Evolutionary conservation across 2,113 vertebrate genomes (phyloP), one percentile per base, ranked within the genome.

Genomic region (Rattus rattus): DNA sequence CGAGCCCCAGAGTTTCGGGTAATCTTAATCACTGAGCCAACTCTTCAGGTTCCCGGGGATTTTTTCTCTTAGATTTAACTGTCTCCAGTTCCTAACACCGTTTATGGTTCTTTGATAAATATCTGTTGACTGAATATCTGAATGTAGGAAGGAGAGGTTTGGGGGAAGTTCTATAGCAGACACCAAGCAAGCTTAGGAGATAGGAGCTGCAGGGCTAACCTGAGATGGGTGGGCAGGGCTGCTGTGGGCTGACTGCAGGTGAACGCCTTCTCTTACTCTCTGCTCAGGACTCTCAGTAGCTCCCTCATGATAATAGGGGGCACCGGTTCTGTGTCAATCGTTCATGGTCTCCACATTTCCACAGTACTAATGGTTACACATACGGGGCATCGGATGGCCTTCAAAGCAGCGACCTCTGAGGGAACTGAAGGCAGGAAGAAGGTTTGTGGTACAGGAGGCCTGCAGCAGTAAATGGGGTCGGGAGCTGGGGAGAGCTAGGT

Each of bases 241-340:
- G 20, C 36, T 36, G 33, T 19, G n/a, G 20, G 76, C 36, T 36
- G 92, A 2, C 14, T 2, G 9, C 61, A 30, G 76, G 49, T 7
- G 3, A 6, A 13, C n/a, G 7, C 30, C 9, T 22, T 17, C 30
- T 36, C 10, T 47, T 30, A 26, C 52, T 4, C 28, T 20, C 6
- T 33, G 70, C 7, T 70, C 69, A 5, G 75, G 10, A 9, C 20
- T 72, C 9, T 3, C 43, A 16, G 75, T 7, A 39, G 30, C 49
- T 20, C 1, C 0, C 0, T 20, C 2, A 0, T 0, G 10, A 20
- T 9, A 14, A 33, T n/a, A 7, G 1, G 4, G 52, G 47, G 2
- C 7, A 39, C 5, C 28, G 24, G 13, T 2, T 49, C 49, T 0
- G 4, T 0, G 2, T 39, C 28, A 36, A 26, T 24, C n/a, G 52